phyloP scores from a whole-genome alignment of 1,140 invertebrate species.

The Diuraphis noxia region DNA sequence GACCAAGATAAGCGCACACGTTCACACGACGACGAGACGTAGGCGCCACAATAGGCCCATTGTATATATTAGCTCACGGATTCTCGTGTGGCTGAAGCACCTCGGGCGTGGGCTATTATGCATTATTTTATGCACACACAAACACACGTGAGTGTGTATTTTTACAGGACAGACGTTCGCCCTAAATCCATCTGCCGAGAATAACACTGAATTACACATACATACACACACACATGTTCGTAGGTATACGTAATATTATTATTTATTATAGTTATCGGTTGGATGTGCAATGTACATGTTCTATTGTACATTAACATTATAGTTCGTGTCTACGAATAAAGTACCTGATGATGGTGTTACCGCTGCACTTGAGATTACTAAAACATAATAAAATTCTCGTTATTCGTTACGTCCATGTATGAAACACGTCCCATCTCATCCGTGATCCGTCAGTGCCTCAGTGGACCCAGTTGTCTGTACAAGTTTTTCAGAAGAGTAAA shows the following conservation, averaged over 20 bases:
- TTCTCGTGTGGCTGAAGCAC: background rate
- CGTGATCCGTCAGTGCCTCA: no score
- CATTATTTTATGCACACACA: conserved; percentile 1
- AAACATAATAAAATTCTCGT: background rate
- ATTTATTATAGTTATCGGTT: background rate
- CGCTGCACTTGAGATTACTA: background rate
- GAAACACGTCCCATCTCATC: no score
- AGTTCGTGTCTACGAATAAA: background rate
- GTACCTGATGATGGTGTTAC: background rate
- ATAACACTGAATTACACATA: background rate
- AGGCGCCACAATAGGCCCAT: conserved; percentile 39
- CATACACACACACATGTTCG: no score
- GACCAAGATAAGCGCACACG: background rate
- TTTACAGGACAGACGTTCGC: background rate
- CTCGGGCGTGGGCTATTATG: conserved; percentile 1
- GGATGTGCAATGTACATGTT: background rate
- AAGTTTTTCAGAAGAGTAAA: no score
- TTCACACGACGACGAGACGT: conserved; percentile 9
- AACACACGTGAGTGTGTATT: background rate
- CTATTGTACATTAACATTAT: no score
- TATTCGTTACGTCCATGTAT: background rate
- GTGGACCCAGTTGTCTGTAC: no score
- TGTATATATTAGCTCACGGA: conserved; percentile 23
- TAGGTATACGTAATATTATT: background rate
- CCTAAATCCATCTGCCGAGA: background rate